Percentiles rank a stretch among this genome's conserved stretches.
Conservation (phyloP, 2,888 invertebrate genomes). For the Luperina testacea region DNA sequence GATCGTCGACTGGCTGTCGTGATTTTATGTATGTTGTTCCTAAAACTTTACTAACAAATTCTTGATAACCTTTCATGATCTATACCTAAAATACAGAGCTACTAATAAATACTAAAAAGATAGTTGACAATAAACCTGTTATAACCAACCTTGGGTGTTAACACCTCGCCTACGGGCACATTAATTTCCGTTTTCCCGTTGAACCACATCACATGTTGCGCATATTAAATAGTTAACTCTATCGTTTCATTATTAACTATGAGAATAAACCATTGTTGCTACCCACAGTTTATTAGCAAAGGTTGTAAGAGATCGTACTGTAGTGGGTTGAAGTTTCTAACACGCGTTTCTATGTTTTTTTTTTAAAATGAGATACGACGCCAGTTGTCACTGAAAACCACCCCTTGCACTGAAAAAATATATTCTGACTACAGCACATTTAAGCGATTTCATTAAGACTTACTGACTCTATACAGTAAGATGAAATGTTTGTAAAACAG, state of each 20-base stretch:
- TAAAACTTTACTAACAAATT: background rate
- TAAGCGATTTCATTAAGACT: too few species aligned
- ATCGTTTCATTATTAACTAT: constrained; percentile 13
- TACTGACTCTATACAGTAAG: too few species aligned
- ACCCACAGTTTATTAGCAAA: background rate
- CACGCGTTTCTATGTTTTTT: background rate
- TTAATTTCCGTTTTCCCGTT: constrained; percentile 15
- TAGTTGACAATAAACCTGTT: background rate
- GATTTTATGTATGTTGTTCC: too few species aligned
- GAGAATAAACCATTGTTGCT: background rate
- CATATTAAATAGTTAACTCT: constrained; percentile 34
- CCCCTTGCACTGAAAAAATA: too few species aligned
- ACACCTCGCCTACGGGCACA: background rate
- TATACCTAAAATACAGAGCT: background rate
- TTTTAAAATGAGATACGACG: background rate
- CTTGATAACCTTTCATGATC: background rate
- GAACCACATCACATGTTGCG: constrained; percentile 23
- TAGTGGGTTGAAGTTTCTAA: background rate
- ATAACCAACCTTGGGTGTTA: background rate
- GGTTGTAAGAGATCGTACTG: too few species aligned
- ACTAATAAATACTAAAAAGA: background rate
- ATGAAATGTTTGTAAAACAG: too few species aligned
- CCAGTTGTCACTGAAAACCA: too few species aligned
- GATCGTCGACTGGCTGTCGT: too few species aligned
- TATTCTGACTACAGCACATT: too few species aligned